These are phyloP conservation scores for Acanthaster planci DNA, from an alignment of 35 echinoderm and acorn worm species.

Conservation along the genomic window DNA sequence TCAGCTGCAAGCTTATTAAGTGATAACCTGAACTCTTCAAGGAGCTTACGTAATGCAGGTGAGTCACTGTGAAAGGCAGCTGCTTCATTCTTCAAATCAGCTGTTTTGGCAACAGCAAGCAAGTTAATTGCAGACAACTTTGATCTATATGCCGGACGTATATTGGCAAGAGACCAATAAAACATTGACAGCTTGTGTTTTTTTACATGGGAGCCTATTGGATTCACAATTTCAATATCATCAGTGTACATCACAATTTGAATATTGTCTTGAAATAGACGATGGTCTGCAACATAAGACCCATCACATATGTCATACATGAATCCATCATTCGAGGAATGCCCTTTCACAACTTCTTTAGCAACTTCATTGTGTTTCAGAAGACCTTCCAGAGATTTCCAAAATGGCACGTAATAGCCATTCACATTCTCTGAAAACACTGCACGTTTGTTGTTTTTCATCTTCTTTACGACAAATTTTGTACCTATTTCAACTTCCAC, in stretches of 20 bases:
- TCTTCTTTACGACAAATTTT: neutral
- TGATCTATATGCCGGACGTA: constrained; percentile 44
- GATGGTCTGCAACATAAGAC: neutral
- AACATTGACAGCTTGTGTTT: constrained; percentile 61
- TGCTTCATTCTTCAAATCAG: neutral
- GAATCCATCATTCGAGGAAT: neutral
- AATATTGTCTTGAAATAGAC: neutral
- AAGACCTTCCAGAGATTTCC: neutral
- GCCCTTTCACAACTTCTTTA: neutral
- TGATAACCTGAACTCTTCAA: too few species aligned
- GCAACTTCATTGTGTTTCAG: constrained; percentile 3
- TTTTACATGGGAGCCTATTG: constrained; percentile 38
- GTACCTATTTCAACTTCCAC: neutral
- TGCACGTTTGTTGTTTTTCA: neutral
- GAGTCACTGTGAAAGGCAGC: constrained; percentile 31
- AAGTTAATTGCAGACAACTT: constrained; percentile 40
- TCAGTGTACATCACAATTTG: constrained; percentile 3
- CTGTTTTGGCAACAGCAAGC: constrained; percentile 54
- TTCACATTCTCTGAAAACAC: neutral
- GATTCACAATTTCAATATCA: constrained; percentile 71
- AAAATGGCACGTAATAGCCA: neutral
- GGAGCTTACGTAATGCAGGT: constrained; percentile 3
- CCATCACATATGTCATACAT: constrained; percentile 5
- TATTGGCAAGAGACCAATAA: constrained; percentile 43
- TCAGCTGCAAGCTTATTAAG: constrained; percentile 28